Evolutionary conservation across 2,113 vertebrate species (phyloP).

Genomic region (Mormoops blainvillei): DNA sequence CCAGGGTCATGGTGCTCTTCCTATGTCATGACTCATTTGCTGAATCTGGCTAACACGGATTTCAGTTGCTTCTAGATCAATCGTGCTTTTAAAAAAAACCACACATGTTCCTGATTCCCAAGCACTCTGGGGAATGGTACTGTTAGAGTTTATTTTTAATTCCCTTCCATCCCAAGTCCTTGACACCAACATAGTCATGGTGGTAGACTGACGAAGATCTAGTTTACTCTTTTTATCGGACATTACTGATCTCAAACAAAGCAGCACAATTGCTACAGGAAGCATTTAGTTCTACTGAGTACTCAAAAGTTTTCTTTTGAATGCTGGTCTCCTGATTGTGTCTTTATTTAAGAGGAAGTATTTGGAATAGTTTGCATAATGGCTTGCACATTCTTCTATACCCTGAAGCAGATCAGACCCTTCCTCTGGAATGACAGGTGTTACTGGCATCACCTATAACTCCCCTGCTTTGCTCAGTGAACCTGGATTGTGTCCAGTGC

Average conservation of each 20-base stretch:
- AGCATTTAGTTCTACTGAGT: neutral
- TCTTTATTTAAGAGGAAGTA: neutral
- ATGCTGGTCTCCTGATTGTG: neutral
- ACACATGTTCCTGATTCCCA: neutral
- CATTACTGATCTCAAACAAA: neutral
- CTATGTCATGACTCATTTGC: neutral
- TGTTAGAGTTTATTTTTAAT: neutral
- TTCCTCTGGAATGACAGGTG: neutral
- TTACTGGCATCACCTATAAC: neutral
- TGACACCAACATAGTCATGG: neutral
- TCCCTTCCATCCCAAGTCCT: neutral
- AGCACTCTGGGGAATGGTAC: neutral
- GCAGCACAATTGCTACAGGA: neutral
- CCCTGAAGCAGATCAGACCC: neutral
- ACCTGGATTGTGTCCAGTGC: neutral
- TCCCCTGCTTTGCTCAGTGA: neutral
- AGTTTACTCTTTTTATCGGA: neutral
- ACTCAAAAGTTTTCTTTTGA: neutral
- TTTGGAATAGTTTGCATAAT: neutral
- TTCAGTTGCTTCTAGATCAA: neutral
- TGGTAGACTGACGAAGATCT: neutral
- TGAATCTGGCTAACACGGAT: neutral
- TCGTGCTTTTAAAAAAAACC: neutral
- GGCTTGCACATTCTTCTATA: neutral
- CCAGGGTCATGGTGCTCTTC: neutral